These are phyloP conservation scores for Microctonus brassicae DNA, from an alignment of 2,888 invertebrate species.

Conservation along the genomic window DNA sequence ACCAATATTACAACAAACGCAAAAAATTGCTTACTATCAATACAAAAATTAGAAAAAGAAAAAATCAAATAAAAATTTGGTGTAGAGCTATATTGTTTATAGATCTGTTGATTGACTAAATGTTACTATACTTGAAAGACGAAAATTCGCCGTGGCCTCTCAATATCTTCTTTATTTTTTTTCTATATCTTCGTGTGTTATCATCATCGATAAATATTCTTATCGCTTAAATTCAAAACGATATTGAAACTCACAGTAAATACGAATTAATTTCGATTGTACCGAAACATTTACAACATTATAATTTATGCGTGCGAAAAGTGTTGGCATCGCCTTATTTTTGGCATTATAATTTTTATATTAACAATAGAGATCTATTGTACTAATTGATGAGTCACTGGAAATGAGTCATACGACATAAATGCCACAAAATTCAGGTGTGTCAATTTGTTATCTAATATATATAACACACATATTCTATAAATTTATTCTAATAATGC, in stretches of 20 bases:
- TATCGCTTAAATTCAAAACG: not conserved
- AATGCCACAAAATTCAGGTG: not conserved
- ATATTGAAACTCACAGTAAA: not conserved
- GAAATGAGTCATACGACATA: not conserved
- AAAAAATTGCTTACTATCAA: constrained; percentile 9
- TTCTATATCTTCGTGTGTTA: not conserved
- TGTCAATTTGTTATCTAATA: constrained; percentile 2
- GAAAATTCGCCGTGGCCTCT: not conserved
- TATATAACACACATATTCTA: not conserved
- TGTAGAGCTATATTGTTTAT: constrained; percentile 17
- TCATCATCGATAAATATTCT: not conserved
- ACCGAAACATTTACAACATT: not conserved
- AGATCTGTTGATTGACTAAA: not conserved
- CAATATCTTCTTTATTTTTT: not conserved
- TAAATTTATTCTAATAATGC: not conserved
- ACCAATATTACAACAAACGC: constrained; percentile 1
- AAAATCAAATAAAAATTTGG: constrained; percentile 14
- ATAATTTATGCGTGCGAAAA: not conserved
- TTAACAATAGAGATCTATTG: constrained; percentile 4
- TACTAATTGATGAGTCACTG: not conserved
- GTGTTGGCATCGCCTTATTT: not conserved
- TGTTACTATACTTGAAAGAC: not conserved
- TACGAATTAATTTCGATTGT: not conserved
- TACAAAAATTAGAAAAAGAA: not conserved
- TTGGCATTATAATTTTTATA: not conserved